Evolutionary conservation across 2,888 invertebrate genomes (phyloP), one percentile per base, ranked within the genome.

Genomic region (Abrostola tripartita): DNA sequence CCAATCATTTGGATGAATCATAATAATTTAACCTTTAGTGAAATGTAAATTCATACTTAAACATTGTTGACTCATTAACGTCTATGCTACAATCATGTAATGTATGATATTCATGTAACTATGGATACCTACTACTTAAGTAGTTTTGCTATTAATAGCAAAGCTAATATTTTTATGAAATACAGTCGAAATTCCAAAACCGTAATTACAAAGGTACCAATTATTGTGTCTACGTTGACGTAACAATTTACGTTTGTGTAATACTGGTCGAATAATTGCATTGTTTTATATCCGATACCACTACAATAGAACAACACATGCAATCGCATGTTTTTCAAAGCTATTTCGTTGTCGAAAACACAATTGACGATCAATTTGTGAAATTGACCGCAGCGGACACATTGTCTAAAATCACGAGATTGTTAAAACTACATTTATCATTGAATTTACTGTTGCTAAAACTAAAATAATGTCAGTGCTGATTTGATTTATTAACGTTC

Each of bases 201-300:
- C 12, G 47, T 74, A 71, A 74, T 77, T 74, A 67, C 73, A 63
- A 57, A 59, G 38, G 52, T 76, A 82, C 74, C 78, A 64, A 71
- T 79, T 76, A 81, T 81, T 68, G 76, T 72, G 81, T 81, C 76
- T 78, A 69, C 61, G 65, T 65, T 68, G 62, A 72, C 54, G 66
- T 71, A 78, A 82, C 76, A 78, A 74, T 84, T 80, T 79, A 74
- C 67, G 68, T 74, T 80, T 69, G 71, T 71, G 80, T 74, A 81
- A 81, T 79, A 64, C 68, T 78, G 73, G 68, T 68, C 44, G 63
- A 71, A 83, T 85, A 82, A 86, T 85, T 86, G 79, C 81, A 86
- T 87, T 88, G 86, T 87, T 88, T 87, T 83, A 80, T 79, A 71
- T 70, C 76, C 68, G 76, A 79, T 79, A 75, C 78, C 73, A 81